Conservation (phyloP, 1,140 invertebrate species). For the Steinernema feltiae region DNA sequence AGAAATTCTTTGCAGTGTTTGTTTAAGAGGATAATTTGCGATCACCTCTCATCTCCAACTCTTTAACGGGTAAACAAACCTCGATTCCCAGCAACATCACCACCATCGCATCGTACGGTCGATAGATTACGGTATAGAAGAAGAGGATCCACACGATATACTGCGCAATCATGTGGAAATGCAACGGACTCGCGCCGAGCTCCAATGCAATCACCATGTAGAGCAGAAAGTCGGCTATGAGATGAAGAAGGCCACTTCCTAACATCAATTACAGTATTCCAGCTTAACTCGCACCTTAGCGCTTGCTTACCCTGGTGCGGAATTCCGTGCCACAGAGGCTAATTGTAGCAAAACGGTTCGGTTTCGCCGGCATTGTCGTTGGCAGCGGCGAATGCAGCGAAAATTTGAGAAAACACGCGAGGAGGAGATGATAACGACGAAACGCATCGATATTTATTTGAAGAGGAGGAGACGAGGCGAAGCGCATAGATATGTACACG, state of each 20-base stretch:
- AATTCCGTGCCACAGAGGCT: background rate
- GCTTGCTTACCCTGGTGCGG: background rate
- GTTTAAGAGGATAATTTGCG: too few relatives aligned
- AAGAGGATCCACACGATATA: background rate
- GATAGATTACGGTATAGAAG: background rate
- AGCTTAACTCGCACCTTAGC: background rate
- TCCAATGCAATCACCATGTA: background rate
- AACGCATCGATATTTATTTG: background rate
- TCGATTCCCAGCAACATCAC: constrained; percentile 4
- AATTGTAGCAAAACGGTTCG: background rate
- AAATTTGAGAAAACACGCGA: background rate
- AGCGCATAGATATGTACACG: constrained; percentile 3
- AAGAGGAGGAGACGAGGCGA: too few relatives aligned
- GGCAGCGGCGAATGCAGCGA: background rate
- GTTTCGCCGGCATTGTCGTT: background rate
- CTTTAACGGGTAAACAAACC: background rate
- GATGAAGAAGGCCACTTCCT: background rate
- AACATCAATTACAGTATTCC: background rate
- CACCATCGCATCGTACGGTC: constrained; percentile 3
- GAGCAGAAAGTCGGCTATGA: background rate
- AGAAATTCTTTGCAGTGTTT: too few relatives aligned
- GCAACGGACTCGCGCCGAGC: background rate
- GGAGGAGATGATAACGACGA: too few relatives aligned
- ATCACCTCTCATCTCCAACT: too few relatives aligned
- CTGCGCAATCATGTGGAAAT: background rate